Base-by-base conservation (phyloP, 2,888 invertebrate genomes). In the Peribatodes rhomboidaria region DNA sequence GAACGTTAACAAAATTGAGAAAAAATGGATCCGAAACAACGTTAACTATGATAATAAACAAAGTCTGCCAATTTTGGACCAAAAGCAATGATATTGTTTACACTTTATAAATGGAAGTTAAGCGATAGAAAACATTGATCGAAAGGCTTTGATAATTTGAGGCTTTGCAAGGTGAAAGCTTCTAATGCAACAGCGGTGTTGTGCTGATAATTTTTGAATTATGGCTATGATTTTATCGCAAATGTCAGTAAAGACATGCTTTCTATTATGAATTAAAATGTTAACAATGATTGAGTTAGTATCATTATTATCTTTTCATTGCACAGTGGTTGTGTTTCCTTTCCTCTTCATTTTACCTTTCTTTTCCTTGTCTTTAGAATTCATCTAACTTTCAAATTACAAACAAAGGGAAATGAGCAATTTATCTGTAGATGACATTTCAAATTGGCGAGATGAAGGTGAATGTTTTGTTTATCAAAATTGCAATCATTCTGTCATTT, bases 181-280 rank as follows among this genome's bases (percentile, higher is more conserved):
- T 61, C 42, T 66, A 67, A 67, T 61, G 47, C 54, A 58, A 67
- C 61, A 64, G 57, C 65, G 35, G 41, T 31, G 68, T 41, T 68
- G 67, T 65, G 61, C 50, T 61, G 46, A 62, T 59, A 54, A 67
- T 65, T 66, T 69, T 53, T 31, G 49, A 71, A 61, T 63, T 67
- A 65, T 56, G 61, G 60, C 53, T 59, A 59, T 39, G 73, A 73
- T 73, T 67, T 68, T 65, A 73, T 73, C 72, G 49, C 54, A 57
- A 61, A 61, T 54, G 60, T 68, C 68, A 63, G 52, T 61, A 58
- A 61, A 53, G 62, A 63, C 61, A 65, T 54, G 54, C 62, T 61
- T 59, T 67, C 63, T 63, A 63, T 63, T 55, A 11, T 44, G 41
- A 67, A 70, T 61, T 65, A 67, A 63, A 67, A 65, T 66, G 69